Base-by-base conservation (phyloP, 1,140 invertebrate species). In the Papilio polytes region DNA sequence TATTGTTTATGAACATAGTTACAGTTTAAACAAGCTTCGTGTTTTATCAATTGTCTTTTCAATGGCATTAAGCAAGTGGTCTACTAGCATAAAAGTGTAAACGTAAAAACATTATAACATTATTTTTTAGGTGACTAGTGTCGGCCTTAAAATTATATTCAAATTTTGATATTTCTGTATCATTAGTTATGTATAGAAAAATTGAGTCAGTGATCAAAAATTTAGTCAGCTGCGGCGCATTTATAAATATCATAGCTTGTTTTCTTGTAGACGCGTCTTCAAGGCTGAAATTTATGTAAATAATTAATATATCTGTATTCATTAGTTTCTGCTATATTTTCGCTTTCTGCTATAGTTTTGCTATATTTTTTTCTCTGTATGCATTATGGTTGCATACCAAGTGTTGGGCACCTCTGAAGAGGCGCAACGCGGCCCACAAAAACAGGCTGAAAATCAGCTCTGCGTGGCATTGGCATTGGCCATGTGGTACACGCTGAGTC, bases 221-320 rank as follows among this genome's bases (percentile, higher is more conserved):
- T 76, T 15, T 76, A 18, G 13, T 48, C 44, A 76, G 74, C 41
- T 48, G 44, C 20, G 73, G 46, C 22, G 46, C 22, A 22, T 76
- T 76, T 53, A 48, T 26, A 53, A 76, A 76, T 76, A 76, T 13
- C n/a, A 20, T 51, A 44, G 18, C 10, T 51, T 51, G 73, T 51
- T 74, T 51, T 46, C 41, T 74, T 22, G 46, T 26, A 76, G 74
- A 76, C 41, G n/a, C 10, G 22, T 51, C 13, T 46, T 51, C 74
- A 76, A 76, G 74, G 74, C 74, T 51, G 46, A 76, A 51, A 53
- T 76, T 76, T 76, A 51, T 76, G 74, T 76, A 53, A 76, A 76
- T 46, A 48, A 51, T 74, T 18, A 26, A 63, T 73, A 44, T 36
- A 36, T 70, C 31, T 70, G 66, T 15, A 31, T 70, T 13, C 26